Evolutionary conservation across 2,113 vertebrate species (phyloP).

Genomic region (Cynopterus brachyotis): DNA sequence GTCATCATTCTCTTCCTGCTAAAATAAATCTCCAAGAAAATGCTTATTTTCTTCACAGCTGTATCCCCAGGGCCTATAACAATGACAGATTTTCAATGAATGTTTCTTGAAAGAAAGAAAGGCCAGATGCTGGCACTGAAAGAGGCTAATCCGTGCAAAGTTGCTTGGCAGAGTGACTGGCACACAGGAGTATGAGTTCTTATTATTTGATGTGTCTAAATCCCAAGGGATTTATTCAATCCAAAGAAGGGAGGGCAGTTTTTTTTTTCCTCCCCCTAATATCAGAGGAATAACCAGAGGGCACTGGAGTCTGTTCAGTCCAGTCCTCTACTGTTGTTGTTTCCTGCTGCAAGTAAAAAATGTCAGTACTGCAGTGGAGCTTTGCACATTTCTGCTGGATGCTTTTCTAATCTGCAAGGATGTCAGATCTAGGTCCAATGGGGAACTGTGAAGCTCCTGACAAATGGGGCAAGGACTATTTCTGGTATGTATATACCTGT

Average conservation of each 20-base stretch:
- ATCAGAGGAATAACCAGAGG: neutral
- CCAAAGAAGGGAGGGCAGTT: neutral
- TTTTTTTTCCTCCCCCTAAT: neutral
- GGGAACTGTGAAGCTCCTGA: neutral
- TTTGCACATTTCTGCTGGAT: neutral
- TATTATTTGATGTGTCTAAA: neutral
- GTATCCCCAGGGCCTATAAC: neutral
- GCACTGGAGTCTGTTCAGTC: neutral
- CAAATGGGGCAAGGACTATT: neutral
- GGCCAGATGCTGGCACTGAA: neutral
- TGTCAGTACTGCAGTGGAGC: neutral
- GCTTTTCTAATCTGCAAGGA: neutral
- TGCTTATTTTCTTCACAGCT: neutral
- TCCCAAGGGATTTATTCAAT: neutral
- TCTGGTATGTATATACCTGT: neutral
- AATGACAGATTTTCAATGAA: neutral
- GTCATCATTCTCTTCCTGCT: neutral
- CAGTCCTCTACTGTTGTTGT: neutral
- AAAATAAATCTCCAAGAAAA: neutral
- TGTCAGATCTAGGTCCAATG: neutral
- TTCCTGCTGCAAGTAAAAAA: neutral
- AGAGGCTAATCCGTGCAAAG: neutral
- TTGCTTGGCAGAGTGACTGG: neutral
- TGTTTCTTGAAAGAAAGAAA: constrained; percentile 27
- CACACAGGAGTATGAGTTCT: neutral